Evolutionary conservation across 2,888 invertebrate genomes (phyloP).

Genomic region (Drosophila phalerata): DNA sequence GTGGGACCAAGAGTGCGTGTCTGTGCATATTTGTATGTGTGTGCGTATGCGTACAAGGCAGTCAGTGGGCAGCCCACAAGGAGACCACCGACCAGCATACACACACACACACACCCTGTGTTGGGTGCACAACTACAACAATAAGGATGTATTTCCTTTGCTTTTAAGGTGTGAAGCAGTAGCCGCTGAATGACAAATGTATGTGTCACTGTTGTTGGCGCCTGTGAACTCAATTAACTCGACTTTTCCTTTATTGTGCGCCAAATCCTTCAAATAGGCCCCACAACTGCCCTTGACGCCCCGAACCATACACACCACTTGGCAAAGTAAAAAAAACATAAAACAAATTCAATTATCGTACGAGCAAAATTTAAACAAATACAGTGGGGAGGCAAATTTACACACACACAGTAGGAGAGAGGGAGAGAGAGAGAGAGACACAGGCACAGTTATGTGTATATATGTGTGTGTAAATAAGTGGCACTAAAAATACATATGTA

Average conservation of each 20-base stretch:
- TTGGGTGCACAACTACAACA: conserved; percentile 17
- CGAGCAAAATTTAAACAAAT: conserved; percentile 63
- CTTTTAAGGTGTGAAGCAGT: conserved; percentile 47
- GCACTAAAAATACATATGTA: conserved; percentile 67
- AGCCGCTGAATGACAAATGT: conserved; percentile 52
- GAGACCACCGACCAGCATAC: conserved; percentile 37
- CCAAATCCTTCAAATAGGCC: conserved; percentile 30
- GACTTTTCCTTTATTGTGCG: conserved; percentile 27
- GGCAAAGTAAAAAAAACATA: conserved; percentile 33
- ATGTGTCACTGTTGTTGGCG: conserved; percentile 51
- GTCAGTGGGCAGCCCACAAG: conserved; percentile 61
- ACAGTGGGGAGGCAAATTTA: conserved; percentile 9
- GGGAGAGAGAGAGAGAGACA: conserved; percentile 1
- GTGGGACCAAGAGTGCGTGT: conserved; percentile 61
- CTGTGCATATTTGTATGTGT: conserved; percentile 46
- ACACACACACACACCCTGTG: conserved; percentile 17
- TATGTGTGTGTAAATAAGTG: conserved; percentile 63
- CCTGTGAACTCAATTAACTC: conserved; percentile 28
- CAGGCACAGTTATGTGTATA: conserved; percentile 14
- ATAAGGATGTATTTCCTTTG: conserved; percentile 55
- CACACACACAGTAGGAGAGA: conserved; percentile 5
- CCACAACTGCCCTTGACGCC: conserved; percentile 26
- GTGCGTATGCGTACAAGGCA: conserved; percentile 47
- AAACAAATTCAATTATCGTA: conserved; percentile 67
- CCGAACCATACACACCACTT: conserved; percentile 22